Evolutionary conservation across 2,888 invertebrate genomes (phyloP).

Genomic region (Agriopis marginaria): DNA sequence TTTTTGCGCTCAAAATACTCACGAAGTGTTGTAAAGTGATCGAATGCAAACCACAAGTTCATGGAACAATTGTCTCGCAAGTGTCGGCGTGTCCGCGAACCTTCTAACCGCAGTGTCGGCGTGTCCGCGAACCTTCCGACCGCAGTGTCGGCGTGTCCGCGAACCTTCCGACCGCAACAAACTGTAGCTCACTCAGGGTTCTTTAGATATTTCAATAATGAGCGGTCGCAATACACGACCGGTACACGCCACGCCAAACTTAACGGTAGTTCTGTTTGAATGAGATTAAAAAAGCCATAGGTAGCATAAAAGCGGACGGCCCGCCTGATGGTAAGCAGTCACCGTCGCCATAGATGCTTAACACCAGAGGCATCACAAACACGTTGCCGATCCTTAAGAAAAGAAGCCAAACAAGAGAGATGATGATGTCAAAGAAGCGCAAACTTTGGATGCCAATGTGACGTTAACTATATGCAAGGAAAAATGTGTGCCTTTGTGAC

Average conservation of each 20-base stretch:
- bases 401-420: no score
- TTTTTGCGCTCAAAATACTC: background rate
- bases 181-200: conserved; percentile 13
- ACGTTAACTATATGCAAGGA: no score
- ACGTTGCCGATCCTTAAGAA: no score
- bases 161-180: conserved; percentile 16
- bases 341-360: no score
- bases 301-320: no score
- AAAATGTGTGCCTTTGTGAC: no score
- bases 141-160: conserved; percentile 9
- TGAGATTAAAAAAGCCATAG: background rate
- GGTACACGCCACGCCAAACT: background rate
- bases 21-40: background rate
- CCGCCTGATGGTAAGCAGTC: no score
- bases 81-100: background rate
- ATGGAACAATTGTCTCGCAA: background rate
- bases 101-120: conserved; percentile 22
- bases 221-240: conserved; percentile 35
- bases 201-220: conserved; percentile 39
- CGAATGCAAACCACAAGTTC: background rate
- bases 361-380: no score
- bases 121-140: conserved; percentile 2
- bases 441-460: no score
- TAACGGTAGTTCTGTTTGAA: background rate
- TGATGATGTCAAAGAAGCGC: no score